Percentiles rank a stretch among this genome's conserved stretches.
phyloP scores from a whole-genome alignment of 2,888 invertebrate genomes.

The Idaea aversata region DNA sequence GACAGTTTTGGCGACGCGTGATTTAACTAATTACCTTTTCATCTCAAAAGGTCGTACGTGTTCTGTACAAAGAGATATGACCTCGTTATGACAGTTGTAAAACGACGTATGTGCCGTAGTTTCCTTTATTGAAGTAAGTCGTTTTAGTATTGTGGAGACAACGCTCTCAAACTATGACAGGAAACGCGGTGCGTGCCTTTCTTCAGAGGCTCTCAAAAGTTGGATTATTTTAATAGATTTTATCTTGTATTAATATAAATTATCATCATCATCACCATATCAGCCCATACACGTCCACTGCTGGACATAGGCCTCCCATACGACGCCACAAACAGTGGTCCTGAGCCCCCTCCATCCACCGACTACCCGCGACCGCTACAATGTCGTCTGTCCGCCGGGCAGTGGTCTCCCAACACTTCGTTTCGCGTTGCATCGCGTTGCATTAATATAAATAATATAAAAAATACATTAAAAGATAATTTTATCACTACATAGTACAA shows the following conservation, averaged over 20 bases:
- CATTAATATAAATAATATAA: no score
- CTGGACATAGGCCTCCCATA: no score
- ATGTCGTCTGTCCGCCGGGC: no score
- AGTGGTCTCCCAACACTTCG: no score
- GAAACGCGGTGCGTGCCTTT: constrained; percentile 70
- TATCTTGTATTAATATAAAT: neutral
- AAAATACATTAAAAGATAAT: no score
- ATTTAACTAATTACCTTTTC: constrained; percentile 66
- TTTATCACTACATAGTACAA: no score
- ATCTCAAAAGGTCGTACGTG: constrained; percentile 70
- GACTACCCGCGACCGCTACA: no score
- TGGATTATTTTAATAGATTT: constrained; percentile 20
- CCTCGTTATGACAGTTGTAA: constrained; percentile 47
- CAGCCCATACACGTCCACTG: no score
- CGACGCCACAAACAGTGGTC: no score
- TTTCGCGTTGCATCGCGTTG: no score
- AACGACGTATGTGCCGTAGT: constrained; percentile 47
- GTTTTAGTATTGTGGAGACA: constrained; percentile 42
- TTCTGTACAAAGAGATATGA: constrained; percentile 58
- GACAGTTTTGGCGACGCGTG: constrained; percentile 42
- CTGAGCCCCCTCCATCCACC: no score
- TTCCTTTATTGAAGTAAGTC: constrained; percentile 50
- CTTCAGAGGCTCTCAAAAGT: constrained; percentile 57
- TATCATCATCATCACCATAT: no score
- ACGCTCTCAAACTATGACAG: constrained; percentile 70